phyloP scores from a whole-genome alignment of 64 coral and sea anemone genomes.

The Orbicella faveolata region DNA sequence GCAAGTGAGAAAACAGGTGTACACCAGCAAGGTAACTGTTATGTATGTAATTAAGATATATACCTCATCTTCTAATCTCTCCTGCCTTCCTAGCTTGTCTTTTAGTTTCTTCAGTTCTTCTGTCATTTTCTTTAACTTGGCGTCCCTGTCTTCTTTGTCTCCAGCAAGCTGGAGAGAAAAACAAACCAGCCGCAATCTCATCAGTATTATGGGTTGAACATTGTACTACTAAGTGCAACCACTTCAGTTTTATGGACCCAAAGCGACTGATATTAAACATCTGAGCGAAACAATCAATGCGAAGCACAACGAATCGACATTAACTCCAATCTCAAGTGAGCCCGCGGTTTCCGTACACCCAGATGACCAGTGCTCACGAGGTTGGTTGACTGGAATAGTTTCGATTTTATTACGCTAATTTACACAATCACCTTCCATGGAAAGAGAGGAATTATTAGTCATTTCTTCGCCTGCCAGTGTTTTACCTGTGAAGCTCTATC shows the following conservation, averaged over 20 bases:
- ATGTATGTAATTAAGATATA: not conserved
- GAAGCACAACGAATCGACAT: not conserved
- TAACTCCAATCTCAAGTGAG: too few species aligned
- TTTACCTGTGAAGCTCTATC: constrained; percentile 64
- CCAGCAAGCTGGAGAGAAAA: constrained; percentile 55
- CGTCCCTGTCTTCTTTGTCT: constrained; percentile 63
- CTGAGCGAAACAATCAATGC: not conserved
- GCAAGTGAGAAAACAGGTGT: too few species aligned
- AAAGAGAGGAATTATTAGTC: too few species aligned
- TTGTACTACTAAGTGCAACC: not conserved
- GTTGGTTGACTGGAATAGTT: too few species aligned
- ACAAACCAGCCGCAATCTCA: not conserved
- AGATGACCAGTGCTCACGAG: too few species aligned
- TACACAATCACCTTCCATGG: too few species aligned
- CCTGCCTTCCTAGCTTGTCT: constrained; percentile 58
- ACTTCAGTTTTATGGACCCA: not conserved
- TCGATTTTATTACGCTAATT: too few species aligned
- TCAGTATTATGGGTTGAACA: not conserved
- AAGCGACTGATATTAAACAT: too few species aligned
- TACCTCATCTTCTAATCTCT: constrained; percentile 66
- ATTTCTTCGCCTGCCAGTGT: not conserved
- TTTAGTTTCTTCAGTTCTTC: constrained; percentile 62
- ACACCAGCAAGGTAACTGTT: not conserved
- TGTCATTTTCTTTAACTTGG: constrained; percentile 56
- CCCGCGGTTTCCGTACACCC: too few species aligned